These are phyloP conservation scores for Sminthurides aquaticus DNA, from an alignment of 2,888 invertebrate genomes.

Conservation along the genomic window DNA sequence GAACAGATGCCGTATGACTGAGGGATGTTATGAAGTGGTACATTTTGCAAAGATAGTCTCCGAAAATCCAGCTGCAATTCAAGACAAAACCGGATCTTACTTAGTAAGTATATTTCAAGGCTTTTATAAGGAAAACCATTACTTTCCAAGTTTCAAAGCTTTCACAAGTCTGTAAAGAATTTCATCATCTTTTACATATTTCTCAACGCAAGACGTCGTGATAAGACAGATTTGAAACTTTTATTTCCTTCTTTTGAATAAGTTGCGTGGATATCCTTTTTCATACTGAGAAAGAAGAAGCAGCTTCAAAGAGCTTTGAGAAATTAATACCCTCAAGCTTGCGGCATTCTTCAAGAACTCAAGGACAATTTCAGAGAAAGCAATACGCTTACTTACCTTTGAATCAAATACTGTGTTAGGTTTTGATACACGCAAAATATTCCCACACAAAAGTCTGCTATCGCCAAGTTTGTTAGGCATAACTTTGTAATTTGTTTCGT, in stretches of 20 bases:
- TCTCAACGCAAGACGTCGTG: too few relatives aligned
- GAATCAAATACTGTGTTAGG: conserved; percentile 63
- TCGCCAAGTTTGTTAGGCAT: conserved; percentile 80
- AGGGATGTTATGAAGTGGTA: conserved; percentile 82
- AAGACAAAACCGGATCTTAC: conserved; percentile 57
- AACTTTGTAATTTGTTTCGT: conserved; percentile 84
- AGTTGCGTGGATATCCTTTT: too few relatives aligned
- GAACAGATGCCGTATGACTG: conserved; percentile 82
- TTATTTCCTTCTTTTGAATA: too few relatives aligned
- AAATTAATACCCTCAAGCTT: too few relatives aligned
- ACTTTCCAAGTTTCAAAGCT: not conserved
- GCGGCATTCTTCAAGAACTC: too few relatives aligned
- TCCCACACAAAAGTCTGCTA: conserved; percentile 86
- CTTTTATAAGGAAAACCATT: not conserved
- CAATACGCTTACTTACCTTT: conserved; percentile 23
- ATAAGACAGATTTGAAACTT: too few relatives aligned
- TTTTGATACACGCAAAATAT: conserved; percentile 87
- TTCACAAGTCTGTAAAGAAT: not conserved
- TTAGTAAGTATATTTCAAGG: not conserved
- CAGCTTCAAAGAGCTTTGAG: too few relatives aligned
- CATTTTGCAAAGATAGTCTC: conserved; percentile 79
- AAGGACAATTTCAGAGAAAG: too few relatives aligned
- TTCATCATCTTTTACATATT: too few relatives aligned
- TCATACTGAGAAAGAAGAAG: too few relatives aligned
- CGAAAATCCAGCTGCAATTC: conserved; percentile 68